phyloP scores from a whole-genome alignment of 2,888 invertebrate species.

The Seira musarum region DNA sequence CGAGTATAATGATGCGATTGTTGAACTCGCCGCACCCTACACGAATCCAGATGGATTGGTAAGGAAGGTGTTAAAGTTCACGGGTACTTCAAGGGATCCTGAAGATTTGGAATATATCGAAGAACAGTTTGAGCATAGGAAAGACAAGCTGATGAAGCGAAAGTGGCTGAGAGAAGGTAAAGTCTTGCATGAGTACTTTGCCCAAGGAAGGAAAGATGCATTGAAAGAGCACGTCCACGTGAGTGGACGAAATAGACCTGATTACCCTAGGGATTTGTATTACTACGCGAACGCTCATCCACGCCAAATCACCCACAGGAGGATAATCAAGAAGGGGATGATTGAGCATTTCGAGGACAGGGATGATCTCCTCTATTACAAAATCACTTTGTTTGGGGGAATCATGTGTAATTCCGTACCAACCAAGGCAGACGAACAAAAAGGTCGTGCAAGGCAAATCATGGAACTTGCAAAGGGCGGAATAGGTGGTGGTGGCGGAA shows the following conservation, averaged over 20 bases:
- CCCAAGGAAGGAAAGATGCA: constrained; percentile 80
- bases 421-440: constrained; percentile 53
- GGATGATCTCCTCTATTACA: constrained; percentile 65
- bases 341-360: constrained; percentile 67
- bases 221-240: constrained; percentile 73
- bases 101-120: constrained; percentile 74
- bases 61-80: constrained; percentile 77
- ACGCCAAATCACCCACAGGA: constrained; percentile 59
- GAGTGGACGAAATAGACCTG: constrained; percentile 63
- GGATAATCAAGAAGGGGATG: constrained; percentile 63
- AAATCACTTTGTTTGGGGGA: constrained; percentile 63
- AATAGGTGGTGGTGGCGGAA: constrained; percentile 45
- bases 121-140: constrained; percentile 79
- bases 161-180: constrained; percentile 75
- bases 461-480: constrained; percentile 62
- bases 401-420: constrained; percentile 63
- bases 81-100: constrained; percentile 77
- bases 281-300: constrained; percentile 66
- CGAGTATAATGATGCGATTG: constrained; percentile 81
- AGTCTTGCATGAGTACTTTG: constrained; percentile 77
- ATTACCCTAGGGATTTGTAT: constrained; percentile 63
- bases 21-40: constrained; percentile 86
- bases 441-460: constrained; percentile 53
- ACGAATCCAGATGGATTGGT: constrained; percentile 82
- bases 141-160: constrained; percentile 77